A percentile compares a stretch with the other conserved stretches of the same genome.
Conservation (phyloP, 92 coral and sea anemone genomes). For the Palythoa grandiflora region DNA sequence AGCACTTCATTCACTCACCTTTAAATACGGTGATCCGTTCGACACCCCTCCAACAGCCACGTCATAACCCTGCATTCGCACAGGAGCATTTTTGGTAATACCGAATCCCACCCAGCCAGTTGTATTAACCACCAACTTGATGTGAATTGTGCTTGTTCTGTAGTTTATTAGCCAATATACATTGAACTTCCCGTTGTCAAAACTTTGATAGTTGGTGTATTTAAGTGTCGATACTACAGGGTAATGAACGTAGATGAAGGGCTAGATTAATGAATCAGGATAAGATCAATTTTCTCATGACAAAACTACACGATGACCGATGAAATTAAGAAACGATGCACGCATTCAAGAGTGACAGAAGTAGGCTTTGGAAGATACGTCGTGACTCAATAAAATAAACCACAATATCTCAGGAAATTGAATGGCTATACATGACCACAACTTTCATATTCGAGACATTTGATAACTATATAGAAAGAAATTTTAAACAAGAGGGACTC, state of each 20-base stretch:
- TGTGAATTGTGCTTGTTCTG: background rate
- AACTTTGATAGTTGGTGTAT: background rate
- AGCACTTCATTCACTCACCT: background rate
- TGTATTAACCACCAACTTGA: background rate
- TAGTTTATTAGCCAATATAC: background rate
- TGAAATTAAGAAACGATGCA: too few relatives aligned
- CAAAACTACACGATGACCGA: too few relatives aligned
- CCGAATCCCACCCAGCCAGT: background rate
- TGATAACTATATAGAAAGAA: too few relatives aligned
- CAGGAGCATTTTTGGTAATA: background rate
- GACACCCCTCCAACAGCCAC: background rate
- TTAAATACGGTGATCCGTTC: background rate
- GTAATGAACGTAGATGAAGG: background rate
- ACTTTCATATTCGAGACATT: too few relatives aligned
- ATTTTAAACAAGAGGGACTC: too few relatives aligned
- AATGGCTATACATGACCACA: too few relatives aligned
- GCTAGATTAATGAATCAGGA: too few relatives aligned
- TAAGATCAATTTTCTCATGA: too few relatives aligned
- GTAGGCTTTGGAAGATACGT: too few relatives aligned
- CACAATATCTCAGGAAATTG: too few relatives aligned
- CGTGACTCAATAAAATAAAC: too few relatives aligned
- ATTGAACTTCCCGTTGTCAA: background rate
- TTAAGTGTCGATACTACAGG: background rate
- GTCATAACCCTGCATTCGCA: background rate
- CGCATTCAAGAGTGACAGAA: too few relatives aligned